These are phyloP conservation scores for Pelodiscus sinensis DNA, from an alignment of 2,113 vertebrate genomes.

Conservation along the genomic window DNA sequence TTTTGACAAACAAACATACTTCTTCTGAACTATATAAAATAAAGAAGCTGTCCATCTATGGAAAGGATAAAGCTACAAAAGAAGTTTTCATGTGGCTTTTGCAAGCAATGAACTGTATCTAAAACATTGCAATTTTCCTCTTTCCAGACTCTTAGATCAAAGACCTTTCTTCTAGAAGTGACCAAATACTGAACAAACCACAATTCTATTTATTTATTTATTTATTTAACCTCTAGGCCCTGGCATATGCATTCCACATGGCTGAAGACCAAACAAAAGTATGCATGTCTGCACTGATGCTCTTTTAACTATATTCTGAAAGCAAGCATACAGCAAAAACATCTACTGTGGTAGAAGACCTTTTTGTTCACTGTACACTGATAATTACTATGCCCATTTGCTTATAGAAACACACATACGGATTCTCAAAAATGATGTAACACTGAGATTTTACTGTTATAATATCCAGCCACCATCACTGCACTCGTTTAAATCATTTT, in stretches of 20 bases:
- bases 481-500: conserved; percentile 19
- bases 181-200: conserved; percentile 81
- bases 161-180: conserved; percentile 80
- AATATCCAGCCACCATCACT: conserved; percentile 6
- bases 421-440: conserved; percentile 33
- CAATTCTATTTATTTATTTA: conserved; percentile 41
- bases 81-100: conserved; percentile 85
- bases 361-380: conserved; percentile 51
- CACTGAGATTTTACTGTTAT: conserved; percentile 31
- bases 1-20: conserved; percentile 23
- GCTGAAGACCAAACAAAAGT: conserved; percentile 85
- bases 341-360: conserved; percentile 31
- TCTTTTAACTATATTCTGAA: conserved; percentile 61
- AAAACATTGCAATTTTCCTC: conserved; percentile 81
- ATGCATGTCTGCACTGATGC: conserved; percentile 58
- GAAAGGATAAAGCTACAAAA: conserved; percentile 80
- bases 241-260: conserved; percentile 91
- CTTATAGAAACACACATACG: conserved; percentile 42
- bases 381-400: conserved; percentile 34
- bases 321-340: conserved; percentile 38
- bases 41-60: conserved; percentile 80
- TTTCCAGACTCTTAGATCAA: conserved; percentile 82
- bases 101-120: conserved; percentile 74
- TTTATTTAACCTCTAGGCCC: conserved; percentile 63
- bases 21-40: conserved; percentile 71